Conservation (phyloP, 2,797 vertebrate genomes). For the Diglossa cyanea region DNA sequence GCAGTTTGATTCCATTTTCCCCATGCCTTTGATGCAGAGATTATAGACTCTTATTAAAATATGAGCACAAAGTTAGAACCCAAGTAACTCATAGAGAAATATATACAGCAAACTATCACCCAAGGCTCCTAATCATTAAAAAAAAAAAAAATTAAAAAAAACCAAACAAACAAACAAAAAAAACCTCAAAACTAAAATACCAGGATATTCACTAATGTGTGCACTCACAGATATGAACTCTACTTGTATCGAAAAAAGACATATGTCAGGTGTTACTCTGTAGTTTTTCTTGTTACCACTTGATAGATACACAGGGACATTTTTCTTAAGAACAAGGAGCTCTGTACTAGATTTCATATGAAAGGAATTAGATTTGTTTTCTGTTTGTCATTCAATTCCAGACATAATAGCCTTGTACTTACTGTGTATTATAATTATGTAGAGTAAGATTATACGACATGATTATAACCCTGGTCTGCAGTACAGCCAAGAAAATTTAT, state of each 20-base stretch:
- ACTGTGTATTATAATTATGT: background rate
- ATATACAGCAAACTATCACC: background rate
- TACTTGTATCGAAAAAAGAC: background rate
- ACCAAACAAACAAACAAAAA: rapidly evolving
- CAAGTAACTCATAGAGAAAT: conserved; percentile 7
- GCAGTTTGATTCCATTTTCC: conserved; percentile 38
- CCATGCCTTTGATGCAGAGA: background rate
- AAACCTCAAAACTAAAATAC: rapidly evolving
- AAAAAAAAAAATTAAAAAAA: background rate
- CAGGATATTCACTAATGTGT: background rate
- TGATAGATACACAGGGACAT: background rate
- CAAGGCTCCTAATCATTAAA: background rate
- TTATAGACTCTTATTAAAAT: conserved; percentile 7
- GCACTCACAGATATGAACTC: background rate
- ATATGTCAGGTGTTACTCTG: background rate
- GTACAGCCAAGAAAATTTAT: background rate
- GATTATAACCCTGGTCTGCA: conserved; percentile 20
- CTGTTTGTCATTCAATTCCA: background rate
- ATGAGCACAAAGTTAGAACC: conserved; percentile 11
- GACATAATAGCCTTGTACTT: background rate
- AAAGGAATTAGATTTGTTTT: background rate
- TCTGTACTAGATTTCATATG: background rate
- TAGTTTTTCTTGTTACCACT: background rate
- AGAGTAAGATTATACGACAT: conserved; percentile 2
- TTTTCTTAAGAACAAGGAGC: background rate